Evolutionary conservation across 64 coral and sea anemone species (phyloP).

Genomic region (Acropora tenuis): DNA sequence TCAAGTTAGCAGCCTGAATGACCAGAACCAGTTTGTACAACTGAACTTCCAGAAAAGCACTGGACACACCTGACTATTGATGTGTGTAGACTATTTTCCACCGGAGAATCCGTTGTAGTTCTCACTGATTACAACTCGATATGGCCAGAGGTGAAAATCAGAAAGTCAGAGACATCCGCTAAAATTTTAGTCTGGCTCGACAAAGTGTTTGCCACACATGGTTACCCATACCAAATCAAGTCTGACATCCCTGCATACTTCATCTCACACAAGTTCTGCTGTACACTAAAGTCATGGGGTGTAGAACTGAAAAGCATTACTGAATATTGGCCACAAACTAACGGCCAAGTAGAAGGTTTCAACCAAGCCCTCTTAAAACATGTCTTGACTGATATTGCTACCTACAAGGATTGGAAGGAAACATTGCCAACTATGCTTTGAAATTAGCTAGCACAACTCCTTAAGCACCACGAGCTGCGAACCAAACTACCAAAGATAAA

Average conservation of each 20-base stretch:
- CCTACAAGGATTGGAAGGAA: conserved; percentile 15
- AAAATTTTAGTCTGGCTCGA: conserved; percentile 42
- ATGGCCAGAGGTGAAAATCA: conserved; percentile 49
- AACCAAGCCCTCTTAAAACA: conserved; percentile 42
- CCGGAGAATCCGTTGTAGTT: conserved; percentile 32
- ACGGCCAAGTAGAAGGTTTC: conserved; percentile 70
- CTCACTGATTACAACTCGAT: conserved; percentile 40
- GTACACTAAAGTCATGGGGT: conserved; percentile 43
- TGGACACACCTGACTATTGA: conserved; percentile 62
- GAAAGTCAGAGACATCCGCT: conserved; percentile 19
- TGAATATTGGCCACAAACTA: conserved; percentile 68
- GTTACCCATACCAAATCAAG: conserved; percentile 54
- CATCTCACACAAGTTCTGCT: conserved; percentile 46
- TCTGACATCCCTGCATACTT: conserved; percentile 68
- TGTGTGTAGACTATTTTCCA: conserved; percentile 57
- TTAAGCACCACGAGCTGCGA: conserved; percentile 26
- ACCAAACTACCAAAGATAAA: conserved; percentile 45
- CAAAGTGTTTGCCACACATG: conserved; percentile 51
- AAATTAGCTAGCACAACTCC: conserved; percentile 32
- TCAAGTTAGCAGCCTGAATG: not conserved
- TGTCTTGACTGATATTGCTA: conserved; percentile 20
- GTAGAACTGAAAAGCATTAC: conserved; percentile 37
- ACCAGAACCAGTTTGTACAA: conserved; percentile 54
- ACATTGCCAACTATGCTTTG: conserved; percentile 21
- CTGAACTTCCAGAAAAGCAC: conserved; percentile 17